A percentile compares a stretch with the other conserved stretches of the same genome.
phyloP scores from a whole-genome alignment of 2,888 invertebrate species.

The Augochlorella aurata region DNA sequence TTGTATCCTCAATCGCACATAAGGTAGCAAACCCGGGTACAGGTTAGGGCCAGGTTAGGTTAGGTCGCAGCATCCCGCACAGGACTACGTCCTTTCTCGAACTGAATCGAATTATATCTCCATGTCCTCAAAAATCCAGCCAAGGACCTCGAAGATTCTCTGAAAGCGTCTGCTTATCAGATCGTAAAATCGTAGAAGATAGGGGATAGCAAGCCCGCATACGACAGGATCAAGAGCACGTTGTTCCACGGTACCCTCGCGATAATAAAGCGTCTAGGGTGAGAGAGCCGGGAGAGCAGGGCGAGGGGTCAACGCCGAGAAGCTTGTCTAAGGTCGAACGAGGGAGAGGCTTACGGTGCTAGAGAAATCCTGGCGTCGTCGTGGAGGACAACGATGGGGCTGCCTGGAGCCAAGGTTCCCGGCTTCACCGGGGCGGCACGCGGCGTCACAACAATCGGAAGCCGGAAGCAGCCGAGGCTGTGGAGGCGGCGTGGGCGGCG shows the following conservation, averaged over 20 bases:
- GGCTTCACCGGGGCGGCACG: constrained; percentile 40
- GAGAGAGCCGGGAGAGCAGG: too few species aligned
- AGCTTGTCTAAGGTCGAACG: constrained; percentile 37
- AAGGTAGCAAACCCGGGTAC: too few species aligned
- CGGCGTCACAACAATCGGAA: constrained; percentile 74
- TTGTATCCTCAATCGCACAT: too few species aligned
- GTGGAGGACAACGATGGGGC: constrained; percentile 30
- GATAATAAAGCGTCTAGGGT: constrained; percentile 1
- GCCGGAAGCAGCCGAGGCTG: constrained; percentile 67
- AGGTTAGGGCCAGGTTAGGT: too few species aligned
- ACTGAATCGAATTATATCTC: too few species aligned
- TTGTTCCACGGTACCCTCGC: background rate
- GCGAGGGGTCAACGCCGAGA: background rate
- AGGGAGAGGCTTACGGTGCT: constrained; percentile 38
- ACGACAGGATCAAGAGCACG: background rate
- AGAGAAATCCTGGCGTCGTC: constrained; percentile 15
- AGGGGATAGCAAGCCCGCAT: background rate
- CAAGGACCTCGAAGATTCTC: background rate
- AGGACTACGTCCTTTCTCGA: too few species aligned
- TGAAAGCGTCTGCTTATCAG: background rate
- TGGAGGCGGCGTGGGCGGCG: constrained; percentile 64
- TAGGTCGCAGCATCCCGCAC: too few species aligned
- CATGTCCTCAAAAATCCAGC: background rate
- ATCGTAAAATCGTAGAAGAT: background rate
- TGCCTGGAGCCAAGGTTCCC: constrained; percentile 35